phyloP scores from a whole-genome alignment of 2,888 invertebrate genomes.

The Serripes groenlandicus region DNA sequence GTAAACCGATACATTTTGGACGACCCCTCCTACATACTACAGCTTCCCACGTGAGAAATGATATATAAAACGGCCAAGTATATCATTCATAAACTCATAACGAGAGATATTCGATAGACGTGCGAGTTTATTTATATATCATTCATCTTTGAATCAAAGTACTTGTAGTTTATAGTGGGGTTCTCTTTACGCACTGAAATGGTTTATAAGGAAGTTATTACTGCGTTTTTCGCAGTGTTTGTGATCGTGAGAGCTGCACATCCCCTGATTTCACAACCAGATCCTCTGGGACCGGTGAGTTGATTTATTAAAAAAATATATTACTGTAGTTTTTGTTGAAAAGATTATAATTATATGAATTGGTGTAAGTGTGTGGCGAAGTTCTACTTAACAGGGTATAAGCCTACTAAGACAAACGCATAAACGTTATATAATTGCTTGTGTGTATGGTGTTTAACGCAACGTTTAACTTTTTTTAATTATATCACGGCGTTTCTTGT shows the following conservation, averaged over 20 bases:
- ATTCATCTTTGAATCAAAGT: conserved; percentile 7
- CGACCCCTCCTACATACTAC: conserved; percentile 6
- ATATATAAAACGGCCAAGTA: background rate
- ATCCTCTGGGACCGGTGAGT: conserved; percentile 36
- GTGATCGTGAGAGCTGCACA: background rate
- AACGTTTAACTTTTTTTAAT: too few species aligned
- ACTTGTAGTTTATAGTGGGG: background rate
- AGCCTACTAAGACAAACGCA: too few species aligned
- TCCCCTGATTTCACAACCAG: conserved; percentile 26
- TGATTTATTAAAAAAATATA: too few species aligned
- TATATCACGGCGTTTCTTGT: too few species aligned
- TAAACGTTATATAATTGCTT: too few species aligned
- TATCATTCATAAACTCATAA: background rate
- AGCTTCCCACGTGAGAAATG: conserved; percentile 15
- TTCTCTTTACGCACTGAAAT: background rate
- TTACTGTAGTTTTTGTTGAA: too few species aligned
- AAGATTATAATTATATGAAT: too few species aligned
- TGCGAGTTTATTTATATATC: too few species aligned
- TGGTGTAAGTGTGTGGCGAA: too few species aligned
- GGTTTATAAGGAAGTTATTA: background rate
- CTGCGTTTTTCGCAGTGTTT: conserved; percentile 8
- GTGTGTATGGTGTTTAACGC: too few species aligned
- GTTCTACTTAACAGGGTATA: too few species aligned
- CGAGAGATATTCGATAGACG: background rate
- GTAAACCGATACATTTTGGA: conserved; percentile 8